A percentile compares a stretch with the other conserved stretches of the same genome.
Evolutionary conservation across 2,888 invertebrate species (phyloP).

Genomic region (Eupithecia centaureata): DNA sequence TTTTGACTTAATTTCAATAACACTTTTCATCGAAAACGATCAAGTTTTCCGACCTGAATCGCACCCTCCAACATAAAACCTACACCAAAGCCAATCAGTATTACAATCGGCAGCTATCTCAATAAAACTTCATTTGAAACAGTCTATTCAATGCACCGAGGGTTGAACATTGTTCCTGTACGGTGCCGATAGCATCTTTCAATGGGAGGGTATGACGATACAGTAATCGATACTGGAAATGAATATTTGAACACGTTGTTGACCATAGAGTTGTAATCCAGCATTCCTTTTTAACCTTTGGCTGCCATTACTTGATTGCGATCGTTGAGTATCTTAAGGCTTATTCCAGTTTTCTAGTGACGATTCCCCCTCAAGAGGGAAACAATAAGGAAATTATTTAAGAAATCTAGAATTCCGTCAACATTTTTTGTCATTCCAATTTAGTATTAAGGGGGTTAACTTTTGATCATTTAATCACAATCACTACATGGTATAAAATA

Average conservation of each 20-base stretch:
- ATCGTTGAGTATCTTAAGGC: no score
- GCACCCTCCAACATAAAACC: background rate
- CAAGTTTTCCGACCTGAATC: background rate
- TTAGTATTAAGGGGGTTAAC: no score
- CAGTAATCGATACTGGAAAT: conserved; percentile 71
- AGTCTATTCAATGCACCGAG: conserved; percentile 27
- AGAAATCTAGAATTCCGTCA: no score
- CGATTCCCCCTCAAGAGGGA: no score
- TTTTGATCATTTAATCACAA: no score
- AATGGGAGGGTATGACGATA: conserved; percentile 66
- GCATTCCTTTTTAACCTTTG: no score
- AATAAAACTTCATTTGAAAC: conserved; percentile 21
- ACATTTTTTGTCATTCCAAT: no score
- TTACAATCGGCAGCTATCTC: background rate
- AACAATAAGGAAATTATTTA: no score
- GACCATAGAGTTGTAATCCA: conserved; percentile 46
- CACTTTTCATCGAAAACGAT: background rate
- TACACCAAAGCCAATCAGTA: conserved; percentile 5
- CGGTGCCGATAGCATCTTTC: conserved; percentile 74
- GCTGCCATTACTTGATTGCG: no score
- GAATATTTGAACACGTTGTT: conserved; percentile 77
- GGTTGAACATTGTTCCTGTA: conserved; percentile 56
- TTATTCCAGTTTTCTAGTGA: no score
- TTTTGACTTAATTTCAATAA: background rate
- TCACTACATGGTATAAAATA: no score